phyloP scores from a whole-genome alignment of 2,113 vertebrate genomes.

The Promerops cafer region DNA sequence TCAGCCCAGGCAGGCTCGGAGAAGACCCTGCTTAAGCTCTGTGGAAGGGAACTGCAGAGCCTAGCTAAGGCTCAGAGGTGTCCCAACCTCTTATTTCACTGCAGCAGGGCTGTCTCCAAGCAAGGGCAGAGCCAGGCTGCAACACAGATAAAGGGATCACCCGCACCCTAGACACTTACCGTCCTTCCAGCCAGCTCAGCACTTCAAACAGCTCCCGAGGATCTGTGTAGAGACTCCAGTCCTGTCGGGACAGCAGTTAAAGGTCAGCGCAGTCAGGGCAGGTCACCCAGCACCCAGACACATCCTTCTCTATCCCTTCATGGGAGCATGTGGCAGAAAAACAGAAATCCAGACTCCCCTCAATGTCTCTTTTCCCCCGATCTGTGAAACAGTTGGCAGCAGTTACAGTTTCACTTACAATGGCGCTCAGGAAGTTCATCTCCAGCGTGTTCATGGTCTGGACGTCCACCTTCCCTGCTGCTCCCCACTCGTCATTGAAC shows the following conservation, averaged over 20 bases:
- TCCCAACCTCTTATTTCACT: not conserved
- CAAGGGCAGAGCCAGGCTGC: not conserved
- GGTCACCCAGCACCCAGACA: not conserved
- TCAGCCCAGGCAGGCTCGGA: not conserved
- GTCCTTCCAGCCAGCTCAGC: constrained; percentile 85
- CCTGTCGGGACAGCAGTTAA: constrained; percentile 62
- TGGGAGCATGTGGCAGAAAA: fast-evolving
- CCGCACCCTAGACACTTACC: constrained; percentile 68
- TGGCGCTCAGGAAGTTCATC: constrained; percentile 92
- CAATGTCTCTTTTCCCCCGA: not conserved
- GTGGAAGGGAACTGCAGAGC: not conserved
- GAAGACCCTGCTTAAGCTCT: not conserved
- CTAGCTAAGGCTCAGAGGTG: not conserved
- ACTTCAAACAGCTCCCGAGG: constrained; percentile 87
- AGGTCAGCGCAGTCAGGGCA: not conserved
- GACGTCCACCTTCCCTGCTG: constrained; percentile 90
- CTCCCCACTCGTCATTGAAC: constrained; percentile 96
- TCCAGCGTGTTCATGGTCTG: constrained; percentile 93
- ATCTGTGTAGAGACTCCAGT: constrained; percentile 91
- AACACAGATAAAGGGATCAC: not conserved
- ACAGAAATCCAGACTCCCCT: not conserved
- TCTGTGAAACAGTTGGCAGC: not conserved
- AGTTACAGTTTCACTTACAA: constrained; percentile 73
- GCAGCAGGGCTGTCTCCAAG: not conserved
- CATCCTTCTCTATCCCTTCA: not conserved